phyloP scores from a whole-genome alignment of 2,888 invertebrate genomes.

The Ferdinandea cuprea region DNA sequence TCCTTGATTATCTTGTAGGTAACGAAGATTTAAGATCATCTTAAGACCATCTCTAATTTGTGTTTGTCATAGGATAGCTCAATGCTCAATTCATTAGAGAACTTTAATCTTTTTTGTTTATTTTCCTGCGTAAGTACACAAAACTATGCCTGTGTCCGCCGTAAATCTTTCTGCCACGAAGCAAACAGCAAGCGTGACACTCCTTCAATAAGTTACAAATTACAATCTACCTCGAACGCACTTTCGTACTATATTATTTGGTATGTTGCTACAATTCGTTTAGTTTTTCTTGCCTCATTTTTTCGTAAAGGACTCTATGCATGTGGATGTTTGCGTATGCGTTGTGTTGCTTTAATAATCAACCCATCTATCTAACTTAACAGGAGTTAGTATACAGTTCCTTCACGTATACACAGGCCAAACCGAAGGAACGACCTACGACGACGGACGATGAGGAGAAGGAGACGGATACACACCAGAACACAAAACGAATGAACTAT shows the following conservation, averaged over 20 bases:
- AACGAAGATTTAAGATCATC: no score
- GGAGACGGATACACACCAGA: constrained; percentile 1
- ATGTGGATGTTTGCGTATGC: constrained; percentile 42
- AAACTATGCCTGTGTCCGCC: no score
- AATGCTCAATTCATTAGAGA: no score
- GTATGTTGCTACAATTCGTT: constrained; percentile 57
- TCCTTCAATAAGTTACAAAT: constrained; percentile 13
- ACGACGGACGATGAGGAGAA: constrained; percentile 13
- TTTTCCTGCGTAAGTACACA: no score
- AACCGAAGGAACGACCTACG: constrained; percentile 19
- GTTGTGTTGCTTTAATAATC: constrained; percentile 65
- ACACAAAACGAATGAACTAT: constrained; percentile 65
- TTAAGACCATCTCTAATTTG: no score
- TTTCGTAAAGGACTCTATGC: constrained; percentile 23
- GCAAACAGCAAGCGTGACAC: no score
- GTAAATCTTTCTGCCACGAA: no score
- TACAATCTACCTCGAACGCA: constrained; percentile 54
- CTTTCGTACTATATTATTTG: constrained; percentile 18
- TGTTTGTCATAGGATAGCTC: no score
- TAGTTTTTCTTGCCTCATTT: neutral
- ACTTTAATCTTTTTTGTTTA: constrained; percentile 15
- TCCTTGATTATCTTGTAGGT: no score
- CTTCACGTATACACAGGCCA: constrained; percentile 14
- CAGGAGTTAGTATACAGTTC: constrained; percentile 68
- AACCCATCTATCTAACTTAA: constrained; percentile 72